Base-by-base conservation (phyloP, 2,113 vertebrate species). In the Toxostoma redivivum region DNA sequence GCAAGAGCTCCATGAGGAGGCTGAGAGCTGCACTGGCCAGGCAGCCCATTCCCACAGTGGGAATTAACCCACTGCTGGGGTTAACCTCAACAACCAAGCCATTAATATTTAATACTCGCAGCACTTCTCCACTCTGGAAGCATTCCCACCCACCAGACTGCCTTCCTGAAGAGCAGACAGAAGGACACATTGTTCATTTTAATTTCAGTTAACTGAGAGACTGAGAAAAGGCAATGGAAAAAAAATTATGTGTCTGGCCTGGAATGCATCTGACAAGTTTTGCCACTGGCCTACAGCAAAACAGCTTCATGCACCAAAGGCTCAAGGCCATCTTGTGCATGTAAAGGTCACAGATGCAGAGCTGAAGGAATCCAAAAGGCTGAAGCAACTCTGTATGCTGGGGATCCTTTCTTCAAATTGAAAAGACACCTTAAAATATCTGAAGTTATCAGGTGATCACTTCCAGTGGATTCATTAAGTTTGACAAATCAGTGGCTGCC, bases 161-260 rank as follows among this genome's bases (percentile, higher is more conserved):
- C 67, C 71, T 91, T 86, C 62, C 85, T 86, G 51, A 88, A 73
- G 50, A 88, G 81, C 58, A 85, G 86, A 88, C 93, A 94, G 84
- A 85, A 81, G 77, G 58, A 78, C 24, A 20, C 57, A 50, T 67
- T 95, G 91, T 94, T 82, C 58, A 44, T 90, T 88, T 88, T 73
- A 16, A 73, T 47, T 73, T 83, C 79, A 70, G 8, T 88, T 88
- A 91, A 80, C 66, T 6, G 31, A 50, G 54, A 66, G 37, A 64
- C 73, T 33, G 42, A 81, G 74, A 64, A 86, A 90, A 60, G 71
- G 65, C 84, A 90, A 11, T 17, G 66, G 81, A 45, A 93, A 82
- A 80, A 15, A 58, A 81, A 77, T 62, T 10, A 21, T 10, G 50
- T 25, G 45, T 54, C 66, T 66, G 50, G 40, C 71, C 71, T 82